A percentile compares a stretch with the other conserved stretches of the same genome.
Conservation (phyloP, 2,797 vertebrate species). For the Octomys mimax region DNA sequence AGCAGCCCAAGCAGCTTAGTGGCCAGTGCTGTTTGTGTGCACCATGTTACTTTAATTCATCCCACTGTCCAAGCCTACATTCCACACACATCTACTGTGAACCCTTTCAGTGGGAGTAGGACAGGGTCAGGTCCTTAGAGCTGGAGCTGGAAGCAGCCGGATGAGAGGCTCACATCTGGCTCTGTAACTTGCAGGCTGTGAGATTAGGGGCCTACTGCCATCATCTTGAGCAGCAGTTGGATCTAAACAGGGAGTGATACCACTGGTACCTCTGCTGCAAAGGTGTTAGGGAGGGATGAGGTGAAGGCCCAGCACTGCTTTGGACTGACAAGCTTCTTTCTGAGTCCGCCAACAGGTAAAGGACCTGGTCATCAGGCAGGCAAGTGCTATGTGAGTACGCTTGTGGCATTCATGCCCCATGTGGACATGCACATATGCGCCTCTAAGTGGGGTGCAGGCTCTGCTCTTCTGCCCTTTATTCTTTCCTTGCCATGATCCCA, state of each 20-base stretch:
- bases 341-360: background rate
- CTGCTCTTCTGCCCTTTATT: background rate
- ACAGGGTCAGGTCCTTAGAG: background rate
- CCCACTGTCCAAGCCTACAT: background rate
- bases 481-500: background rate
- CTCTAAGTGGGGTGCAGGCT: background rate
- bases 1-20: background rate
- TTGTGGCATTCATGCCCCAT: background rate
- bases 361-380: background rate
- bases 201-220: background rate
- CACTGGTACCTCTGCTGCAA: background rate
- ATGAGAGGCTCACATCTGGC: too few species aligned
- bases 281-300: background rate
- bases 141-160: background rate
- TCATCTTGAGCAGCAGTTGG: background rate
- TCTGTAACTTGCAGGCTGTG: background rate
- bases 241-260: rapidly evolving
- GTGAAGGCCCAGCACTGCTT: background rate
- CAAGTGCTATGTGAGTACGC: background rate
- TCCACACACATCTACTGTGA: background rate
- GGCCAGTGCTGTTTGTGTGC: background rate
- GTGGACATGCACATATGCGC: background rate
- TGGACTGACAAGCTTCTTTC: background rate
- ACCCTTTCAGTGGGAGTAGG: background rate
- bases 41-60: background rate